These are phyloP conservation scores for Osmerus eperlanus DNA, from an alignment of 2,113 vertebrate genomes.

Conservation along the genomic window DNA sequence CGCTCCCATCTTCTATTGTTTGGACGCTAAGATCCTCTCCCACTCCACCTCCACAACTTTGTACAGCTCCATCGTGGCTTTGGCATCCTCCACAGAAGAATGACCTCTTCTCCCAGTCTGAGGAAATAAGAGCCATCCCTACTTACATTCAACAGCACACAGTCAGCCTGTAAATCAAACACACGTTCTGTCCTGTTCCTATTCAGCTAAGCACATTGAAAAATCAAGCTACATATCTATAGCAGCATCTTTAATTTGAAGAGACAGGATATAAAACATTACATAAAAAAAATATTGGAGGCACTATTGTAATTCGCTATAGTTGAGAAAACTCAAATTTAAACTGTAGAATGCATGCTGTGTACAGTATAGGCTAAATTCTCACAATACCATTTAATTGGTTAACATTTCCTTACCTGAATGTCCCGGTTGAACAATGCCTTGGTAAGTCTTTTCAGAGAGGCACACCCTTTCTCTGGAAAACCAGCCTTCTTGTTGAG, in stretches of 20 bases:
- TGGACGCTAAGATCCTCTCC: constrained; percentile 73
- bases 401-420: constrained; percentile 73
- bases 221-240: too few relatives aligned
- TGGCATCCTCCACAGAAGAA: constrained; percentile 90
- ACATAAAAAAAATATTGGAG: too few relatives aligned
- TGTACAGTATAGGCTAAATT: too few relatives aligned
- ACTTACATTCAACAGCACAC: background rate
- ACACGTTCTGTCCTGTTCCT: background rate
- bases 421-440: constrained; percentile 83
- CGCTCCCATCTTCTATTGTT: background rate
- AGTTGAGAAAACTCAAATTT: too few relatives aligned
- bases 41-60: constrained; percentile 83
- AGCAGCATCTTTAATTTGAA: too few relatives aligned
- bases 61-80: constrained; percentile 91
- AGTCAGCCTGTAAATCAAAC: background rate
- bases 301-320: too few relatives aligned
- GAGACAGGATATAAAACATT: too few relatives aligned
- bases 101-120: constrained; percentile 82
- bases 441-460: constrained; percentile 85
- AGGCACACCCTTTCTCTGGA: constrained; percentile 56
- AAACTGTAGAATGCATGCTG: too few relatives aligned
- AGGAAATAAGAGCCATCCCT: constrained; percentile 22
- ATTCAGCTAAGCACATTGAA: too few relatives aligned
- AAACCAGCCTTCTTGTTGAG: constrained; percentile 82
- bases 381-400: background rate